phyloP scores from a whole-genome alignment of 2,888 invertebrate genomes.

The Seira sanloemensis region DNA sequence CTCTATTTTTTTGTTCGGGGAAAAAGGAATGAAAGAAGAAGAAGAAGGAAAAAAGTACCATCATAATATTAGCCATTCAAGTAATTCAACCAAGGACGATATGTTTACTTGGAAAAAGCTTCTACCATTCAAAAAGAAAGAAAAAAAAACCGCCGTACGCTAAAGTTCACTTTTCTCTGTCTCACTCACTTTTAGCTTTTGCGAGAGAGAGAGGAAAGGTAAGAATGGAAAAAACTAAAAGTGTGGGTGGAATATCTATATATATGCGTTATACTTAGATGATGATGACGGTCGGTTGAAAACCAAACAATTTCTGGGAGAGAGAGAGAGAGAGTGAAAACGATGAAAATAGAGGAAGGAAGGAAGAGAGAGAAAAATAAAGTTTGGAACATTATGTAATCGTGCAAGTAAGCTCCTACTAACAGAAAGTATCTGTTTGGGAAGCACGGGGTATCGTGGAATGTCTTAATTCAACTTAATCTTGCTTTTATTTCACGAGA shows the following conservation, averaged over 20 bases:
- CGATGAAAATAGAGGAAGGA: slow-evolving; percentile 47
- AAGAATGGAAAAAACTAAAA: neutral
- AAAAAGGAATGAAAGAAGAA: neutral
- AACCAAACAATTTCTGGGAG: slow-evolving; percentile 46
- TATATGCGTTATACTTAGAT: neutral
- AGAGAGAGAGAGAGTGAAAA: slow-evolving; percentile 11
- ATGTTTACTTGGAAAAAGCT: slow-evolving; percentile 35
- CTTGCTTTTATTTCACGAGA: slow-evolving; percentile 54
- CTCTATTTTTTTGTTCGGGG: too few relatives aligned
- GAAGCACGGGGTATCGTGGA: neutral
- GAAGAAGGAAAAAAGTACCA: slow-evolving; percentile 14
- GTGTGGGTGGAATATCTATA: neutral
- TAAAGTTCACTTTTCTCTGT: slow-evolving; percentile 4
- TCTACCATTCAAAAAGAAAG: neutral
- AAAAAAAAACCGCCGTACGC: neutral
- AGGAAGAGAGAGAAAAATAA: slow-evolving; percentile 32
- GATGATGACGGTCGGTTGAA: slow-evolving; percentile 31
- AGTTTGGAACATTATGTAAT: slow-evolving; percentile 60
- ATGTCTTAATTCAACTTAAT: slow-evolving; percentile 51
- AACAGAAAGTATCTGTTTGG: slow-evolving; percentile 13
- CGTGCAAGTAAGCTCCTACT: slow-evolving; percentile 27
- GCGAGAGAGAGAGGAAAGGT: slow-evolving; percentile 20
- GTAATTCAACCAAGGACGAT: slow-evolving; percentile 34
- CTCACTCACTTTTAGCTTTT: neutral
- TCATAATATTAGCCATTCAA: slow-evolving; percentile 57